phyloP scores from a whole-genome alignment of 1,140 invertebrate species.

The Drosophila aff. region DNA sequence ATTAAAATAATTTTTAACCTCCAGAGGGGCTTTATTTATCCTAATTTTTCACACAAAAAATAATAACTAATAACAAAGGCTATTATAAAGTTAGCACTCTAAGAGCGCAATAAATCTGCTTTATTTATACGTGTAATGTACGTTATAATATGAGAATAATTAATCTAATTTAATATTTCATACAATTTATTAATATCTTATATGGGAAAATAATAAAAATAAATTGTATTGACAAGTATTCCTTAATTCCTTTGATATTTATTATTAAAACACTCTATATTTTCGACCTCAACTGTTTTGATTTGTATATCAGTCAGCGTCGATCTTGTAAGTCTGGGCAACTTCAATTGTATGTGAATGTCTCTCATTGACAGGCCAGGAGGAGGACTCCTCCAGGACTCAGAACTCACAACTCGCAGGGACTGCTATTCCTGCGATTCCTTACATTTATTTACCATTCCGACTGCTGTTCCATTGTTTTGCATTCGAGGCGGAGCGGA shows the following conservation, averaged over 20 bases:
- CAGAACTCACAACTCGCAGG: constrained; percentile 17
- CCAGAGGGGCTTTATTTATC: too few relatives aligned
- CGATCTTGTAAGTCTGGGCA: constrained; percentile 72
- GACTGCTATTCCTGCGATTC: constrained; percentile 23
- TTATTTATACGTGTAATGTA: too few relatives aligned
- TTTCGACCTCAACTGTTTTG: constrained; percentile 14
- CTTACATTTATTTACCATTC: constrained; percentile 12
- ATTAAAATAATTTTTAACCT: too few relatives aligned
- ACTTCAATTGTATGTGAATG: constrained; percentile 46
- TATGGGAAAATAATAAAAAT: too few relatives aligned
- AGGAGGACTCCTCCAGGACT: constrained; percentile 31
- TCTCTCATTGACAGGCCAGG: constrained; percentile 75
- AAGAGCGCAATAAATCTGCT: too few relatives aligned
- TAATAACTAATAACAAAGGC: too few relatives aligned
- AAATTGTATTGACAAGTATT: too few relatives aligned
- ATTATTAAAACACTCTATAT: not conserved
- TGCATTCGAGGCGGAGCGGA: constrained; percentile 52
- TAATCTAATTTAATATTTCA: too few relatives aligned
- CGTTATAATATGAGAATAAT: too few relatives aligned
- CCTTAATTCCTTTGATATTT: not conserved
- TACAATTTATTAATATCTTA: too few relatives aligned
- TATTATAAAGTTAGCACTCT: too few relatives aligned
- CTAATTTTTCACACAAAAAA: too few relatives aligned
- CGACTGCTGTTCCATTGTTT: constrained; percentile 60
- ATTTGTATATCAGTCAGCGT: constrained; percentile 51